phyloP scores from a whole-genome alignment of 2,888 invertebrate genomes.

The Galeruca laticollis region DNA sequence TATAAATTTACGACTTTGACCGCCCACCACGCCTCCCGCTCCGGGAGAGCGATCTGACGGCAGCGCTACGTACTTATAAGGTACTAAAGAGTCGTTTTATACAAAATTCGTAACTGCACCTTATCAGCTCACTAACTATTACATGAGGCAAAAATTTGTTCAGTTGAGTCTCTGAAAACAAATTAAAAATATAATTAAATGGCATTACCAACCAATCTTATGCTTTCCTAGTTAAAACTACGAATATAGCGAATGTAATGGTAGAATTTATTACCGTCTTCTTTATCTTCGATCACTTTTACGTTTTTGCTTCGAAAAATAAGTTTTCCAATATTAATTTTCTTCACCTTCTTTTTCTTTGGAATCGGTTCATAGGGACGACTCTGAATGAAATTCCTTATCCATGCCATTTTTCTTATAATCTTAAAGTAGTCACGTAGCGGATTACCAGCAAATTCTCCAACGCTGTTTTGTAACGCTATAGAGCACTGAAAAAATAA shows the following conservation, averaged over 20 bases:
- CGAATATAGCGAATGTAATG: background rate
- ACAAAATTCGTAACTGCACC: no score
- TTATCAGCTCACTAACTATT: no score
- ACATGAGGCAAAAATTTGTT: no score
- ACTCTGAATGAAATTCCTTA: conserved; percentile 56
- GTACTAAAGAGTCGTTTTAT: no score
- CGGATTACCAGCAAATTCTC: conserved; percentile 62
- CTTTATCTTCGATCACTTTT: background rate
- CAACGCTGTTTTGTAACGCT: conserved; percentile 64
- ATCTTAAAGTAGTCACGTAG: conserved; percentile 64
- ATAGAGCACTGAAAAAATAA: conserved; percentile 6
- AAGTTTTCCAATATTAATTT: conserved; percentile 12
- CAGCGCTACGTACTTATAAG: no score
- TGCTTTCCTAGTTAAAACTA: no score
- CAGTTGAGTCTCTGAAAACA: no score
- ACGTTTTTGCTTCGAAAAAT: background rate
- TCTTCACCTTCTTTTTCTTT: background rate
- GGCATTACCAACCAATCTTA: no score
- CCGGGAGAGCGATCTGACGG: no score
- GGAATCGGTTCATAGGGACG: conserved; percentile 57
- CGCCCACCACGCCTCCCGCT: no score
- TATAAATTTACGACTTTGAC: no score
- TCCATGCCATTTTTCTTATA: conserved; percentile 64
- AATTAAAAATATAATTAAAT: no score
- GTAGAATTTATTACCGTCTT: background rate